Base-by-base conservation (phyloP, 37 sponge, comb jelly and placozoan species). In the Spongilla lacustris region DNA sequence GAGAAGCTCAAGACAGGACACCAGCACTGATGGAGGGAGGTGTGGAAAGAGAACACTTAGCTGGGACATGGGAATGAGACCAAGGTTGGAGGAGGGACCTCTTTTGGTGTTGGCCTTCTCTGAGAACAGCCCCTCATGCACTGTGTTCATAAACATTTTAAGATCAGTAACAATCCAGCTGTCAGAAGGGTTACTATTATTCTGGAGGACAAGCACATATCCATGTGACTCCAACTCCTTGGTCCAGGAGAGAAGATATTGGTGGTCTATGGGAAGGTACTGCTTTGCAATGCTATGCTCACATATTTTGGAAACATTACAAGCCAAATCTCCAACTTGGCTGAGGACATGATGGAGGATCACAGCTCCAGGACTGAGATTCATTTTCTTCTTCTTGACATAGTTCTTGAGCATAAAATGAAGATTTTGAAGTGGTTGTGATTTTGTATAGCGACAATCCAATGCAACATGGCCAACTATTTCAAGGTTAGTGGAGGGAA, bases 111-210 rank as follows among this genome's bases (percentile, higher is more conserved):
- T 66, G 11, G 26, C 13, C 66, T 49, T 14, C 24, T 66, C 67
- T 33, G 80, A 66, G 30, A 79, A 79, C 50, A 79, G 32, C 30
- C 29, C 35, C 10, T 27, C 80, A 27, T 79, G 50, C 11, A 79
- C 24, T 11, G 49, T 66, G 28, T 29, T 50, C 0, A 79, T 31
- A 19, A 79, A 67, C 6, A 2, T 50, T 10, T 38, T 49, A n/a
- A 79, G 32, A 13, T 79, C 67, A 11, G 66, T 66, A n/a, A 79
- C 36, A n/a, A 79, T 50, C 67, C 37, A 66, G 66, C 80, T 79
- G 26, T 79, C 80, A 27, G 32, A 27, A 5, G 66, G 31, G 29
- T 14, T 79, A 8, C 8, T 37, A 10, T 13, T 50, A 67, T 66
- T 49, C 25, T n/a, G 26, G 0, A 79, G 32, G 31, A 79, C 26